Evolutionary conservation across 2,797 vertebrate species (phyloP), one percentile per base, ranked within the genome.

Genomic region (Margarornis squamiger): DNA sequence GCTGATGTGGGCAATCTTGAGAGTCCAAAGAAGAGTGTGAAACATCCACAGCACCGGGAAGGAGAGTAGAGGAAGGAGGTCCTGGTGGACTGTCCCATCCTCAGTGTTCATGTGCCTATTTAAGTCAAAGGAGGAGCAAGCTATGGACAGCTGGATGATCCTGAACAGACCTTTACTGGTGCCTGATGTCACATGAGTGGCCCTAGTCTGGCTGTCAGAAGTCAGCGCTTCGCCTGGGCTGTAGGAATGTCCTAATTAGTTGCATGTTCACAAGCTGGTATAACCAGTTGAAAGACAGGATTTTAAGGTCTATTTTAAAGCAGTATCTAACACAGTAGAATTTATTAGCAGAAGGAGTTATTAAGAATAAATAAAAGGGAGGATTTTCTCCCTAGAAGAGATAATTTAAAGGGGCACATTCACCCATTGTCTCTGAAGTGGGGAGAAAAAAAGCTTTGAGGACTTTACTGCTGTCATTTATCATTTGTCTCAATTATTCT

Each of bases 231-330:
- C 0, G 0, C 36, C 39, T 41, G 46, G 57, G 23, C 59, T 74
- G 11, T 18, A 54, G 34, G 19, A 30, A 46, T 59, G 38, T 89
- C 55, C 57, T 86, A 13, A 24, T 70, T 58, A 66, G n/a, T 71
- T 0, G 1, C 58, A 8, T 38, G 17, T 49, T 93, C 68, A 48
- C 54, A 30, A 29, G 43, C 65, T 4, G 3, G 39, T 68, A 81
- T 65, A 90, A 62, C 7, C 14, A 80, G 54, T 34, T 78, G 82
- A 74, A 86, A 93, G 75, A 10, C 36, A 66, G 34, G 27, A 65
- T 91, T 94, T 94, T 54, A 72, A 77, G 36, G 34, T 74, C 34
- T 71, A 1, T 92, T 91, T 93, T 86, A 86, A 86, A 58, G 39
- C 36, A 22, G 14, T 80, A 36, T 86, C n/a, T 74, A 52, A 54